Evolutionary conservation across 2,888 invertebrate species (phyloP), one percentile per base, ranked within the genome.

Genomic region (Cynaeus angustus): DNA sequence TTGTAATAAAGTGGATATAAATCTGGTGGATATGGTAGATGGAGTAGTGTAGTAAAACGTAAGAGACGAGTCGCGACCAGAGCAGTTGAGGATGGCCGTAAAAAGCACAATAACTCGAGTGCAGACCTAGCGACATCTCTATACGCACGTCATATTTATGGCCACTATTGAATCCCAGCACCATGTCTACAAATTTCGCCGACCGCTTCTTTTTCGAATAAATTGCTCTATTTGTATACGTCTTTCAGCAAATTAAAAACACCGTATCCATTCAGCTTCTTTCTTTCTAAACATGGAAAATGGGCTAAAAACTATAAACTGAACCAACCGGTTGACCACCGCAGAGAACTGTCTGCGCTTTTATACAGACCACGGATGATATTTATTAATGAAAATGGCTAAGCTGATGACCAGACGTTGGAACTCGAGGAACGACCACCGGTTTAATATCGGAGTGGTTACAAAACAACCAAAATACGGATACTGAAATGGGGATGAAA

Each of bases 151-250:
- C 78, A 79, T 79, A 79, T 79, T 79, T 79, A 79, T 76, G 78
- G 67, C 73, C 45, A 58, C 73, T 73, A 75, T 75, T 71, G 70
- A 68, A 74, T 74, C 74, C 71, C 73, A 56, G 74, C 75, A 65
- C 73, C 58, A 66, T 68, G 77, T 78, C 77, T 74, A 78, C 79
- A 77, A 79, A 78, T 77, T 77, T 75, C 73, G 72, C 68, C 74
- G 66, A 72, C 66, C 65, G 55, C 71, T 74, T 77, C 73, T 70
- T 75, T 68, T 21, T 66, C 52, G 66, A 74, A 78, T 78, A 78
- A 77, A 78, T 79, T 77, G 78, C 78, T 79, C 77, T 78, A 78
- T 79, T 78, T 77, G 76, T 78, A 74, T 75, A 75, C 73, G 75
- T 75, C 73, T 71, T 67, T 68, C 74, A 69, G 71, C 74, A 76